Base-by-base conservation (phyloP, 2,888 invertebrate species). In the Rhimphoctona megacephalus region DNA sequence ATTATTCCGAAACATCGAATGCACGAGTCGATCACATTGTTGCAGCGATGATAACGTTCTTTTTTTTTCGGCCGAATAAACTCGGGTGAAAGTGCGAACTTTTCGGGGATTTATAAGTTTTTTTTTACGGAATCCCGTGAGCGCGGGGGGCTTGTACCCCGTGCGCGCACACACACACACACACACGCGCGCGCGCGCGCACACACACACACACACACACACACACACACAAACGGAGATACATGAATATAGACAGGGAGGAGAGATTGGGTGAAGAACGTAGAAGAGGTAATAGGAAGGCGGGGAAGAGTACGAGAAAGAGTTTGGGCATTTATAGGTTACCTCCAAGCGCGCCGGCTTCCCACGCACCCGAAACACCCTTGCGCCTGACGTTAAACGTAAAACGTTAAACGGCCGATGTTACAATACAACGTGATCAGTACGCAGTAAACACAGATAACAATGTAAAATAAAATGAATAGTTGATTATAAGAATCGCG, bases 331-430 rank as follows among this genome's bases (percentile, higher is more conserved):
- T 92, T 93, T 93, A 90, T 92, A 94, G 93, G 93, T 94, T 94
- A 94, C 93, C 93, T 94, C 92, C 89, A 92, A 92, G 91, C 93
- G 93, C 93, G 93, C 93, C 93, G 93, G 93, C 91, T 93, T 92
- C 86, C 87, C 91, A 91, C 88, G 89, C 87, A 90, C 91, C 78
- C 85, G 87, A 88, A 87, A 85, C 82, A 87, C 87, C 85, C 88
- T 83, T 83, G 80, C 67, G 69, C 49, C 69, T 79, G 57, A 70
- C 57, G 57, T 61, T 52, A 73, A 69, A 73, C 76, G 83, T 78
- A 80, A n/a, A 57, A 36, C 69, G 77, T 33, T n/a, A 61, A 36
- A 33, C 36, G 43, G 36, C 70, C 46, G 46, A 72, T 36, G 49
- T 64, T 33, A 30, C 52, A 52, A 14, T 69, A 52, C 14, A 33